phyloP scores from a whole-genome alignment of 1,140 invertebrate genomes.

The Eulimnadia texana region DNA sequence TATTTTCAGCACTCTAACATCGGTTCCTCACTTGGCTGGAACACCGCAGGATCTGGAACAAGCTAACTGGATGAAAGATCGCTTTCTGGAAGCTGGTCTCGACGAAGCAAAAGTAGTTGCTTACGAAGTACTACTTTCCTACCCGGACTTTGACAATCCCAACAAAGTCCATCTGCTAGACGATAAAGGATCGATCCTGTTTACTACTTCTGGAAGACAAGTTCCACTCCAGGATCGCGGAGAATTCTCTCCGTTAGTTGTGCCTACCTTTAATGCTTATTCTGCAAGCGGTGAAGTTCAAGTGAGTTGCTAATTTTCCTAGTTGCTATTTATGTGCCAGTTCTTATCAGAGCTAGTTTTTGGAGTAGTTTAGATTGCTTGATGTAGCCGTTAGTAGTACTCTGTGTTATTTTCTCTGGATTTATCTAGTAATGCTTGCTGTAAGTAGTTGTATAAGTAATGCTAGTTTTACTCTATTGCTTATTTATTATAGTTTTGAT shows the following conservation, averaged over 20 bases:
- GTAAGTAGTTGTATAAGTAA: no score
- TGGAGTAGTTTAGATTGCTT: no score
- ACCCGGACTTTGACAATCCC: constrained; percentile 9
- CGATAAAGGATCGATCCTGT: neutral
- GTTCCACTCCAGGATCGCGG: neutral
- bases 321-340: no score
- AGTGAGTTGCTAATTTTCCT: no score
- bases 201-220: constrained; percentile 7
- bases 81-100: constrained; percentile 6
- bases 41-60: constrained; percentile 12
- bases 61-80: constrained; percentile 13
- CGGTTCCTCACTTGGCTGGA: constrained; percentile 14
- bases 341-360: no score
- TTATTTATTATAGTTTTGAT: no score
- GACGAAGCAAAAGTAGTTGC: constrained; percentile 13
- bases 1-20: neutral
- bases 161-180: constrained; percentile 14
- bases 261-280: constrained; percentile 11
- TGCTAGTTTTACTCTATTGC: no score
- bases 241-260: neutral
- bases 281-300: constrained; percentile 10
- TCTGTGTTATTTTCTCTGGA: no score
- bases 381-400: no score
- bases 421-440: no score
- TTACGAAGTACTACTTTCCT: constrained; percentile 15